phyloP scores from a whole-genome alignment of 1,140 invertebrate genomes.

The Panagrolaimus sp. region DNA sequence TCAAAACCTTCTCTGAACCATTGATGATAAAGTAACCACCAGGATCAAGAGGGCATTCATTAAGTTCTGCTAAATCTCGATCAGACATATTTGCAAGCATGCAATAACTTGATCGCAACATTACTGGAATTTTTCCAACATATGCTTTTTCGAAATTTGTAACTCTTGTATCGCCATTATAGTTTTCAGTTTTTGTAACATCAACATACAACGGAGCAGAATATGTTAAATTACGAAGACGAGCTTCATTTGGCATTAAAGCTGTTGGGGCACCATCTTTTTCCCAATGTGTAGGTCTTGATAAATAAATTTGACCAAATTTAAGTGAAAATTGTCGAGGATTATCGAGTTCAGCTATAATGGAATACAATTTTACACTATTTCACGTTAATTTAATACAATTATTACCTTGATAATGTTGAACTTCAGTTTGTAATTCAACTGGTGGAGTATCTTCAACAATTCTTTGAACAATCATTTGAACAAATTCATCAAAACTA shows the following conservation, averaged over 20 bases:
- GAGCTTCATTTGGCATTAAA: slow-evolving; percentile 93
- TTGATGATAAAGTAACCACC: slow-evolving; percentile 95
- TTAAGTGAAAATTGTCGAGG: slow-evolving; percentile 81
- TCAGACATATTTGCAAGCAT: slow-evolving; percentile 84
- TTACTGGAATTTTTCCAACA: slow-evolving; percentile 98
- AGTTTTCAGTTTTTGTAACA: slow-evolving; percentile 88
- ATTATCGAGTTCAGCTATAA: slow-evolving; percentile 52
- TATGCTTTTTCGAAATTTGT: slow-evolving; percentile 94
- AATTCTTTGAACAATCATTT: slow-evolving; percentile 97
- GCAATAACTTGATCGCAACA: slow-evolving; percentile 90
- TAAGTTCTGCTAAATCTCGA: slow-evolving; percentile 94
- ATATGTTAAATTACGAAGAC: slow-evolving; percentile 65
- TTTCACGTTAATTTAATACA: neutral
- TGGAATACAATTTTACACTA: neutral
- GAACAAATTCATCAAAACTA: slow-evolving; percentile 98
- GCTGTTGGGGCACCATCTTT: slow-evolving; percentile 95
- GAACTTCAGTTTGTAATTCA: slow-evolving; percentile 91
- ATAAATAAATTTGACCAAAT: slow-evolving; percentile 97
- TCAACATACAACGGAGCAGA: slow-evolving; percentile 96
- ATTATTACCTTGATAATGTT: slow-evolving; percentile 73
- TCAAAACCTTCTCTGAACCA: slow-evolving; percentile 88
- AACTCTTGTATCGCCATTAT: slow-evolving; percentile 81
- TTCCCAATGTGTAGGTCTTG: slow-evolving; percentile 98
- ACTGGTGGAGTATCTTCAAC: slow-evolving; percentile 96
- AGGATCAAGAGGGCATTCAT: slow-evolving; percentile 96